Evolutionary conservation across 2,888 invertebrate genomes (phyloP).

Genomic region (Nipponacmea schrenckii): DNA sequence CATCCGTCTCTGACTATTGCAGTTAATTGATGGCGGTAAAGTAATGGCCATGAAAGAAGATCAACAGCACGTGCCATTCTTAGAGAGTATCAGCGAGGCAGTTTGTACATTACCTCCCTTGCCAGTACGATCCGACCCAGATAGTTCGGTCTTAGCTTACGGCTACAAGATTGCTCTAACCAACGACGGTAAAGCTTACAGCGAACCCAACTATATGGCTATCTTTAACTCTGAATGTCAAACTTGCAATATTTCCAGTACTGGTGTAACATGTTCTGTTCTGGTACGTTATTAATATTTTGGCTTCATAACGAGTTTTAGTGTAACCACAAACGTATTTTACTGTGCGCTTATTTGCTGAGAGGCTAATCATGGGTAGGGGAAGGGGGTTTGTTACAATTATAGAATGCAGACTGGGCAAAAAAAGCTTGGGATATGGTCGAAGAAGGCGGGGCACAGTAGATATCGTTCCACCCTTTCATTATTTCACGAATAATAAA

Average conservation of each 20-base stretch:
- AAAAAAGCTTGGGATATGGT: too few species aligned
- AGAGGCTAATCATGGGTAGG: too few species aligned
- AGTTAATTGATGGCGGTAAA: too few species aligned
- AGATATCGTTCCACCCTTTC: too few species aligned
- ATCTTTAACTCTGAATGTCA: neutral
- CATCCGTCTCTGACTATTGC: too few species aligned
- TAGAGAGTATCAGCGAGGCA: conserved; percentile 4
- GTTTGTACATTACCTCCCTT: neutral
- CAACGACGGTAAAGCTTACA: neutral
- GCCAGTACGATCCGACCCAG: neutral
- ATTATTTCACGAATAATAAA: too few species aligned
- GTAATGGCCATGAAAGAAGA: too few species aligned
- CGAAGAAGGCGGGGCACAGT: too few species aligned
- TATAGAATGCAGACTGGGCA: too few species aligned
- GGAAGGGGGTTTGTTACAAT: too few species aligned
- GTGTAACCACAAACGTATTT: neutral
- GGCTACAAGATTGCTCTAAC: neutral
- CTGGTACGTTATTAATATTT: neutral
- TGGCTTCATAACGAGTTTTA: neutral
- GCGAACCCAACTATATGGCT: neutral
- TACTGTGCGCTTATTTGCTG: too few species aligned
- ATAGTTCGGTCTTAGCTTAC: neutral
- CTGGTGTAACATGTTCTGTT: neutral
- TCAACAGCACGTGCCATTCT: neutral
- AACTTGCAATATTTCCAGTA: neutral